Percentiles rank a stretch among this genome's conserved stretches.
These are phyloP conservation scores for Osmerus eperlanus DNA, from an alignment of 2,113 vertebrate species.

Conservation along the genomic window DNA sequence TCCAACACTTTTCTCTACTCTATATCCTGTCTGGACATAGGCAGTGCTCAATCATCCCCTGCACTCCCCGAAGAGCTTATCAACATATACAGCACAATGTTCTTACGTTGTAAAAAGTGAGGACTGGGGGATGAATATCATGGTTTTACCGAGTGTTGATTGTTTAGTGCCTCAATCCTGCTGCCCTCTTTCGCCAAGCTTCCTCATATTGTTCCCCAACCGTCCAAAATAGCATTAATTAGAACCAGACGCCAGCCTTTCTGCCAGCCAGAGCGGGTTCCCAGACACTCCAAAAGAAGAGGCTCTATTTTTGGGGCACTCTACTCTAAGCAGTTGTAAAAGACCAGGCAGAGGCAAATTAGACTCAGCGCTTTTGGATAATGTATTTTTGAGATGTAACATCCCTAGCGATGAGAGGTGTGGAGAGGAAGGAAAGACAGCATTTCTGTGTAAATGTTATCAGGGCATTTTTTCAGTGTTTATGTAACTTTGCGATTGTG, in stretches of 20 bases:
- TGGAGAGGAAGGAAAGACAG: neutral
- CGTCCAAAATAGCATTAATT: conserved; percentile 43
- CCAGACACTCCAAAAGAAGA: conserved; percentile 14
- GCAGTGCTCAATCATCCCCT: no score
- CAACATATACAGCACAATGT: no score
- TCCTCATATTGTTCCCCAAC: conserved; percentile 46
- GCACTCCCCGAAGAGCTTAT: no score
- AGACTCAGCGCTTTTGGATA: conserved; percentile 3
- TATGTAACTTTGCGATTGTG: no score
- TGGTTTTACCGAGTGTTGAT: neutral
- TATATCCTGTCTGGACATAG: no score
- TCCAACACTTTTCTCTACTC: no score
- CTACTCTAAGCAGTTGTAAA: neutral
- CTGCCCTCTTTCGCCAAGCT: conserved; percentile 17
- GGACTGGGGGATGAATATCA: no score
- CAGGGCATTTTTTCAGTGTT: neutral
- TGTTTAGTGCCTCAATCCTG: neutral
- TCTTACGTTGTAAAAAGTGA: no score
- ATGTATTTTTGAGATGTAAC: neutral
- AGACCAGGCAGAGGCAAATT: neutral
- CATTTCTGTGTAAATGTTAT: neutral
- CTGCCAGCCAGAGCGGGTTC: neutral
- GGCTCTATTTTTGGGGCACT: neutral
- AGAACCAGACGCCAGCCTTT: conserved; percentile 15
- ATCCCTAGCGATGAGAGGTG: conserved; percentile 20